Evolutionary conservation across 2,113 vertebrate species (phyloP).

Genomic region (Pungitius pungitius): DNA sequence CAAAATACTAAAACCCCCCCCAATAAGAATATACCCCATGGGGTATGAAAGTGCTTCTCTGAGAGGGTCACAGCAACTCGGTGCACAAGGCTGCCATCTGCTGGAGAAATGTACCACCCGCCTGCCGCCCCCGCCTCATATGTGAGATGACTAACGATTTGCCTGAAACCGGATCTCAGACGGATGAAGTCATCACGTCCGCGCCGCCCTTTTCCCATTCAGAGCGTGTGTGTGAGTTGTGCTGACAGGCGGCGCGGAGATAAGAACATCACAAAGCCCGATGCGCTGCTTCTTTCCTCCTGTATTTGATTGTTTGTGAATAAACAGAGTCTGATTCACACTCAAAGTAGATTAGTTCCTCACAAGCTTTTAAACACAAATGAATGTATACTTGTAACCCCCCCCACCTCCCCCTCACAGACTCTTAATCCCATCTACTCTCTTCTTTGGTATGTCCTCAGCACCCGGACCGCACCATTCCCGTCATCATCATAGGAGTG

Average conservation of each 20-base stretch:
- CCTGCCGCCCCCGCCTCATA: not conserved
- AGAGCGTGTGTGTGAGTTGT: not conserved
- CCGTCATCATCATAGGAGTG: constrained; percentile 92
- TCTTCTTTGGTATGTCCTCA: constrained; percentile 59
- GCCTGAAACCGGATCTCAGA: constrained; percentile 40
- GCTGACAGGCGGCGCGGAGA: constrained; percentile 12
- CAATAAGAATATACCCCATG: not conserved
- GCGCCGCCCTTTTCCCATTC: not conserved
- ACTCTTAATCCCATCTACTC: not conserved
- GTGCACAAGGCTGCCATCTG: constrained; percentile 63
- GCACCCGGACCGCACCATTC: constrained; percentile 90
- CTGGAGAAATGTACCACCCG: constrained; percentile 36
- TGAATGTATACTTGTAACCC: not conserved
- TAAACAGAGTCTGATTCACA: not conserved
- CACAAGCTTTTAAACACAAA: not conserved
- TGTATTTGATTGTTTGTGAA: not conserved
- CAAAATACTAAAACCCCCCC: not conserved
- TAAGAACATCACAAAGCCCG: constrained; percentile 32
- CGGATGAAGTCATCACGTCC: constrained; percentile 39
- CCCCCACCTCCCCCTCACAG: not conserved
- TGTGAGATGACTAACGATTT: constrained; percentile 28
- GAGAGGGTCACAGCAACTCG: constrained; percentile 3
- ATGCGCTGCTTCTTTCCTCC: constrained; percentile 5
- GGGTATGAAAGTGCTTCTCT: not conserved
- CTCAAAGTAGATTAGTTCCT: not conserved